These are phyloP conservation scores for Poecilobothrus nobilitatus DNA, from an alignment of 2,888 invertebrate species.

Conservation along the genomic window DNA sequence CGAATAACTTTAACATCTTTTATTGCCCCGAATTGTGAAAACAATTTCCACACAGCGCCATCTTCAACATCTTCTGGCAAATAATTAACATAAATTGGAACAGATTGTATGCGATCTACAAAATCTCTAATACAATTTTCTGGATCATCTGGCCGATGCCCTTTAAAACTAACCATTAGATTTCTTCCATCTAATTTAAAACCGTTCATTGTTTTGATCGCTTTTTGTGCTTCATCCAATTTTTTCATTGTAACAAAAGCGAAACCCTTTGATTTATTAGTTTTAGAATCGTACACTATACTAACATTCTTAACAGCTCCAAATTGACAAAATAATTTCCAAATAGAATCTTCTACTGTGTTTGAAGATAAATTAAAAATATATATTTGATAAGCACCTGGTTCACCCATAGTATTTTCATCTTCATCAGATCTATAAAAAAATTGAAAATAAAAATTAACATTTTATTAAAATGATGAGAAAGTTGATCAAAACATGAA, in stretches of 20 bases:
- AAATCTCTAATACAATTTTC: neutral
- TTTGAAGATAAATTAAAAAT: slow-evolving; percentile 1
- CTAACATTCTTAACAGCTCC: neutral
- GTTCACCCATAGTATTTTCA: neutral
- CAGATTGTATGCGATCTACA: neutral
- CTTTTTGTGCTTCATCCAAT: neutral
- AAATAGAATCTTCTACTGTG: neutral
- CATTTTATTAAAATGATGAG: too few relatives aligned
- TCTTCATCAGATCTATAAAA: neutral
- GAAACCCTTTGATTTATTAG: neutral
- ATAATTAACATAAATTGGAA: neutral
- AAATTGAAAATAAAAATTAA: too few relatives aligned
- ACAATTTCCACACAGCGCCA: neutral
- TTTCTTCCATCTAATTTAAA: neutral
- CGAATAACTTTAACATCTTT: neutral
- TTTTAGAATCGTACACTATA: neutral
- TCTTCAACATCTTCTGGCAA: neutral
- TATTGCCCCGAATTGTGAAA: neutral
- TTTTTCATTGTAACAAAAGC: neutral
- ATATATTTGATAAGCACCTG: neutral
- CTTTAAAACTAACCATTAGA: slow-evolving; percentile 1
- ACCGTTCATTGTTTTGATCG: neutral
- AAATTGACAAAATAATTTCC: neutral
- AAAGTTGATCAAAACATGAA: too few relatives aligned
- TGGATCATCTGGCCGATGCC: neutral